A percentile compares a stretch with the other conserved stretches of the same genome.
Evolutionary conservation across 2,797 vertebrate species (phyloP).

Genomic region (Sebastes vulpes): DNA sequence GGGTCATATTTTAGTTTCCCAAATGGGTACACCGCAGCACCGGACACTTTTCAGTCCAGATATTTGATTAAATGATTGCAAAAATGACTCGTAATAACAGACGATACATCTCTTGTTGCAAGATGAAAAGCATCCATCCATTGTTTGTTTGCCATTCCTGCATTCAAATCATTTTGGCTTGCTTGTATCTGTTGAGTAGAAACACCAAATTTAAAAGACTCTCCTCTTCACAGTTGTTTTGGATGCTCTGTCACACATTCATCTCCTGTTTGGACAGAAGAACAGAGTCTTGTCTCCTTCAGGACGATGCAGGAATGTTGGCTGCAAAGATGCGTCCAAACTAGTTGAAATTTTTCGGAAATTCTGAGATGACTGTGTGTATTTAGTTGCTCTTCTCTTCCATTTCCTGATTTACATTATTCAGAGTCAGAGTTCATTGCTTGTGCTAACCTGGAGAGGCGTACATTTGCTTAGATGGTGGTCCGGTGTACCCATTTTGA

Average conservation of each 20-base stretch:
- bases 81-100: not conserved
- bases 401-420: not conserved
- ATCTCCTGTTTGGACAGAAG: not conserved
- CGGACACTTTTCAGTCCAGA: not conserved
- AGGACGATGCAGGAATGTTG: slow-evolving; percentile 32
- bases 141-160: not conserved
- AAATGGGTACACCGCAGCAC: not conserved
- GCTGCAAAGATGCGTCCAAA: not conserved
- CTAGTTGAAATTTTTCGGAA: not conserved
- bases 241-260: not conserved
- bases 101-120: not conserved
- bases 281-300: slow-evolving; percentile 10
- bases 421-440: not conserved
- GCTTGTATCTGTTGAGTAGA: not conserved
- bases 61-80: not conserved
- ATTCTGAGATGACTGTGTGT: not conserved
- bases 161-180: not conserved
- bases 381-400: not conserved
- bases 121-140: not conserved
- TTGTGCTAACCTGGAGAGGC: not conserved
- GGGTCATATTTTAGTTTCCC: not conserved
- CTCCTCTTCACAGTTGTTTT: not conserved
- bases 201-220: not conserved
- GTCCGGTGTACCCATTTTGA: not conserved
- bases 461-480: not conserved